Percentiles rank a stretch among this genome's conserved stretches.
These are phyloP conservation scores for Prunella strophiata DNA, from an alignment of 2,797 vertebrate genomes.

Conservation along the genomic window DNA sequence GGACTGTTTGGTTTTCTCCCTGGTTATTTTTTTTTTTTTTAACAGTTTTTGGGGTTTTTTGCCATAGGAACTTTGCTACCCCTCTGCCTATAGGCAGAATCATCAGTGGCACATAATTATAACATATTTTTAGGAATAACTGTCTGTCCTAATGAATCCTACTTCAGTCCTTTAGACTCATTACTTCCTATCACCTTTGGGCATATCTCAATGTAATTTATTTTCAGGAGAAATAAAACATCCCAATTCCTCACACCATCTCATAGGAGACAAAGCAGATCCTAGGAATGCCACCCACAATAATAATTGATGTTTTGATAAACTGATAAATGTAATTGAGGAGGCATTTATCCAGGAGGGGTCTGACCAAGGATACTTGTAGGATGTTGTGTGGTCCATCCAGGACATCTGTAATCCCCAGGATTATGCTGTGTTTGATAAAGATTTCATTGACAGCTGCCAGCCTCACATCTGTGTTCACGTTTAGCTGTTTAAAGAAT, in stretches of 20 bases:
- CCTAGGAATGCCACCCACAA: background rate
- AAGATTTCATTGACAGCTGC: constrained; percentile 77
- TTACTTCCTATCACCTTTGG: background rate
- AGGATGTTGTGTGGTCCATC: constrained; percentile 67
- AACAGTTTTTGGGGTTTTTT: rapidly evolving
- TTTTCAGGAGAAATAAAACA: background rate
- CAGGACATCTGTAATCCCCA: constrained; percentile 75
- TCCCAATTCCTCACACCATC: background rate
- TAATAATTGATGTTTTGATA: background rate
- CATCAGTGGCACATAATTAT: background rate
- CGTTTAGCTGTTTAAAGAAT: constrained; percentile 68
- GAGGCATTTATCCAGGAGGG: background rate
- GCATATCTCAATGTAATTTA: background rate
- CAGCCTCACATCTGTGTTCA: constrained; percentile 80
- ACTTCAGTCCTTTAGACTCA: background rate
- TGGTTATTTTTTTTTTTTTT: background rate
- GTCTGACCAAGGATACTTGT: constrained; percentile 64
- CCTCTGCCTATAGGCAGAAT: background rate
- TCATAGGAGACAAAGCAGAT: background rate
- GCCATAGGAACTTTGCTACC: background rate
- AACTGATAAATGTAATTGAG: background rate
- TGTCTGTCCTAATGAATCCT: background rate
- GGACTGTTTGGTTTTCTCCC: background rate
- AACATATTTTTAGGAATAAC: background rate
- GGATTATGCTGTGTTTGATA: constrained; percentile 72